Base-by-base conservation (phyloP, 2,797 vertebrate genomes). In the Oreortyx pictus region DNA sequence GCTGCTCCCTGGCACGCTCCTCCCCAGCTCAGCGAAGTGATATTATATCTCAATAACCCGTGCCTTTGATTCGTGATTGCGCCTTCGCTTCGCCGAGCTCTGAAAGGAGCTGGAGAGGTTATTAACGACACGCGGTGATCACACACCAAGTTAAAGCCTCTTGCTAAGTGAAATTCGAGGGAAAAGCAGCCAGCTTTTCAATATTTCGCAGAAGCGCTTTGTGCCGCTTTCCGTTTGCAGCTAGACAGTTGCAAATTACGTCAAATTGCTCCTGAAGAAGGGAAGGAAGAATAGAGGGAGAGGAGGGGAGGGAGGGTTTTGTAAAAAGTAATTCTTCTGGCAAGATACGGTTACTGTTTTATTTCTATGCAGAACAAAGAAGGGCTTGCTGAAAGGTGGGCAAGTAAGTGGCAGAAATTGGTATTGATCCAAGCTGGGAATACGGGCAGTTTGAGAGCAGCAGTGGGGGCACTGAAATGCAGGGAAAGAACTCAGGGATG, bases 181-280 rank as follows among this genome's bases (percentile, higher is more conserved):
- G 90, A 81, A 89, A 94, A 93, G 96, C 86, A 92, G 94, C 88
- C 87, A 94, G 93, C 95, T 94, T 94, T 93, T 94, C 95, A 89
- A 47, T 89, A 65, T 88, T 94, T 91, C 50, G 1, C 67, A 93
- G 91, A 90, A 93, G 85, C 5, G 75, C 94, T 96, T 94, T 96
- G 80, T 95, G 90, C 95, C 85, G 86, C 93, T 92, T 88, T 95
- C 93, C 96, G 93, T 96, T 95, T 95, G 87, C 94, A 97, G 92
- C 81, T 87, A 96, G 95, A 95, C 95, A 95, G 92, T 96, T 97
- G 93, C 96, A 96, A 96, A 96, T 96, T 95, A 87, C 82, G 93
- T 94, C 82, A 96, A 96, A 96, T 96, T 95, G 88, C 90, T 96
- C 83, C 77, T 85, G 92, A 84, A 96, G 90, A 92, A 86, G 90